Percentiles rank a stretch among this genome's conserved stretches.
These are phyloP conservation scores for Panthera uncia DNA, from an alignment of 2,113 vertebrate species.

Conservation along the genomic window DNA sequence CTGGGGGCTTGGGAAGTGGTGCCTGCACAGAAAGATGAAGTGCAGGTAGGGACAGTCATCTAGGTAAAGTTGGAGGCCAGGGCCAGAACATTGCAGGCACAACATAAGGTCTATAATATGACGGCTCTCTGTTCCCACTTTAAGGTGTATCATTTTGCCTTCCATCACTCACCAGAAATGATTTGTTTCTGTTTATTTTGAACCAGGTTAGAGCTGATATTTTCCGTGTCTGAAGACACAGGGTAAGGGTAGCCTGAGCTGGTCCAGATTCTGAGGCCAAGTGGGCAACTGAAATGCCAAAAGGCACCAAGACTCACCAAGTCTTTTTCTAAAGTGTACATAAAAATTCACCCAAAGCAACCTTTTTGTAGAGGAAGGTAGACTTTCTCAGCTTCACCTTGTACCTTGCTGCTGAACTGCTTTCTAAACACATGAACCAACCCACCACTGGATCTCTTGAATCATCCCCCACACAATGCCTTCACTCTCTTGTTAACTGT, in stretches of 20 bases:
- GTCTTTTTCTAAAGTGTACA: neutral
- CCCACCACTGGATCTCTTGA: neutral
- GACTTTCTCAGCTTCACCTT: neutral
- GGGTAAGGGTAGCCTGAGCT: neutral
- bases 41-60: neutral
- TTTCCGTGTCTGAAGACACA: neutral
- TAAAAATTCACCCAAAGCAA: neutral
- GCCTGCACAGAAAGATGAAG: neutral
- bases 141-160: neutral
- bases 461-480: neutral
- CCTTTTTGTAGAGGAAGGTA: neutral
- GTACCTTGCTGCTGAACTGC: neutral
- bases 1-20: neutral
- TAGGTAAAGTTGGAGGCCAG: neutral
- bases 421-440: neutral
- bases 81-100: neutral
- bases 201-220: neutral
- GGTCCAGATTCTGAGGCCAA: neutral
- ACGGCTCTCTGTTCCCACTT: neutral
- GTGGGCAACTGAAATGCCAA: neutral
- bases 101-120: neutral
- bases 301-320: neutral
- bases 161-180: neutral
- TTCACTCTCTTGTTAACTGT: neutral
- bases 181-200: slow-evolving; percentile 2